A percentile compares a stretch with the other conserved stretches of the same genome.
These are phyloP conservation scores for Parapsyche elsis DNA, from an alignment of 1,140 invertebrate genomes.

Conservation along the genomic window DNA sequence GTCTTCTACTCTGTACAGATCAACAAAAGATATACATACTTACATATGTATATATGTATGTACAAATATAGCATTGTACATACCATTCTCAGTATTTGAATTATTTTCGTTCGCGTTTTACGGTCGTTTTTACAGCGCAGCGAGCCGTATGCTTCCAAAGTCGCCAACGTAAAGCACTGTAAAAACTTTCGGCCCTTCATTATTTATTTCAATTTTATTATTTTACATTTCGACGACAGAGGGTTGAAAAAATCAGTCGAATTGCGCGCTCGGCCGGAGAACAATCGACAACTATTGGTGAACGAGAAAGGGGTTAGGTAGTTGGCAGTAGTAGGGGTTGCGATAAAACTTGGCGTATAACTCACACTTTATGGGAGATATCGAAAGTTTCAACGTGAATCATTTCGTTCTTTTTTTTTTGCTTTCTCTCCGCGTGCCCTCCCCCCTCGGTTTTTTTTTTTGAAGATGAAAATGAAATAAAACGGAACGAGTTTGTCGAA, in stretches of 20 bases:
- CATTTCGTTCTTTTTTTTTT: slow-evolving; percentile 7
- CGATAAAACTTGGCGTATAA: slow-evolving; percentile 31
- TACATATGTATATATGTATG: too few relatives aligned
- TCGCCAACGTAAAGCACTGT: too few relatives aligned
- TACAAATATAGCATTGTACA: too few relatives aligned
- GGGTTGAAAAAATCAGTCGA: neutral
- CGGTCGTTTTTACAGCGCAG: too few relatives aligned
- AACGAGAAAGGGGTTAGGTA: slow-evolving; percentile 14
- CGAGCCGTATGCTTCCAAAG: too few relatives aligned
- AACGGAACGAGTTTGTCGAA: slow-evolving; percentile 6
- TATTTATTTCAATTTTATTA: neutral
- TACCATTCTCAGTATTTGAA: too few relatives aligned
- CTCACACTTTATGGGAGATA: slow-evolving; percentile 36
- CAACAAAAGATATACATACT: too few relatives aligned
- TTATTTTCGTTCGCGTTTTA: too few relatives aligned
- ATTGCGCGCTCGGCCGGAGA: neutral
- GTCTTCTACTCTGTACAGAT: too few relatives aligned
- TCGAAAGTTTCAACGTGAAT: slow-evolving; percentile 33
- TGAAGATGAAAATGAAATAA: slow-evolving; percentile 3
- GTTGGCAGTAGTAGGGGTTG: neutral
- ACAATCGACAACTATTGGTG: slow-evolving; percentile 25
- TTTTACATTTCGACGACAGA: neutral
- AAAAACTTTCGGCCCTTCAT: neutral
- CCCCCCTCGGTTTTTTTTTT: neutral
- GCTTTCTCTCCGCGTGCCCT: neutral